Evolutionary conservation across 2,797 vertebrate species (phyloP).

Genomic region (Pteropus rufus): DNA sequence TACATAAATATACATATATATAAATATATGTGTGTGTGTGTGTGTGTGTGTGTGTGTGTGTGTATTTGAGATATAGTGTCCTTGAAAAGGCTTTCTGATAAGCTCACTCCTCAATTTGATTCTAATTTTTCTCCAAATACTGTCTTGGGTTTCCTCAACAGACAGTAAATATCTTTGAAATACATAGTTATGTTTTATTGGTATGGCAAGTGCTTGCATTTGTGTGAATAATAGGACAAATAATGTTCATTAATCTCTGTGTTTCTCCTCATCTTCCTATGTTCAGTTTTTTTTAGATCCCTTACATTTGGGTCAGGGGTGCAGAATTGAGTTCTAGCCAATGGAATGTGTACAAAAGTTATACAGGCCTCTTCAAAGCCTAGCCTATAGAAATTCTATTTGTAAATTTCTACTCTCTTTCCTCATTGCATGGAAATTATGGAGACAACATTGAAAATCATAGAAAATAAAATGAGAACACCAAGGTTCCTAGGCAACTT

Average conservation of each 20-base stretch:
- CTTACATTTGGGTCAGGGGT: neutral
- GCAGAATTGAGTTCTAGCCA: neutral
- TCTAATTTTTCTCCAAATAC: neutral
- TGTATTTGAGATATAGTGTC: neutral
- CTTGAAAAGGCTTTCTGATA: neutral
- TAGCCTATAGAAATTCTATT: neutral
- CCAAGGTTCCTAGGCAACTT: neutral
- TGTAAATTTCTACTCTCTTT: neutral
- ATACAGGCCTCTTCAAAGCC: neutral
- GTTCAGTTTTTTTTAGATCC: neutral
- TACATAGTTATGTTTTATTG: neutral
- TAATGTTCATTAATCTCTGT: neutral
- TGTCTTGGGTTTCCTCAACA: neutral
- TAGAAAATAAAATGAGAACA: neutral
- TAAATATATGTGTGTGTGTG: too few relatives aligned
- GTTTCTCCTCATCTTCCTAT: neutral
- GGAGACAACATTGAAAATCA: neutral
- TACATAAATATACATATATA: too few relatives aligned
- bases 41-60: too few relatives aligned
- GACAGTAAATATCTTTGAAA: neutral
- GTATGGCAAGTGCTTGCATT: neutral
- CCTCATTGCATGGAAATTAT: neutral
- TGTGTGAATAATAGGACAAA: neutral
- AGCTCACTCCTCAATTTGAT: neutral
- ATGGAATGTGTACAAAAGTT: neutral